Conservation (phyloP, 1,140 invertebrate genomes). For the Drosophila takahashii region DNA sequence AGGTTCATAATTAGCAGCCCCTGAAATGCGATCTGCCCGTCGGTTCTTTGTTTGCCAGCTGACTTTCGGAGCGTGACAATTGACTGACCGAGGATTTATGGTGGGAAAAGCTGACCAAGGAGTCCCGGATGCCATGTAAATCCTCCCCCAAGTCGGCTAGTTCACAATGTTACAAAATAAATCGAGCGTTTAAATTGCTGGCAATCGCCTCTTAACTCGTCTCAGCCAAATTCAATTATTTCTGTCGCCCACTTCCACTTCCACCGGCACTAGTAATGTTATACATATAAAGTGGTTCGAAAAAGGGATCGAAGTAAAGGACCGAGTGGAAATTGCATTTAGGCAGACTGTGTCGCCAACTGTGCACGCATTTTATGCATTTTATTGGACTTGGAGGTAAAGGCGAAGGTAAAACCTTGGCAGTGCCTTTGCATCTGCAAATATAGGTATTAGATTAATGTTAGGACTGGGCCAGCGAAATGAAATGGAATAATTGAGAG, state of each 20-base stretch:
- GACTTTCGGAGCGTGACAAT: slow-evolving; percentile 49
- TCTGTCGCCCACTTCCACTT: slow-evolving; percentile 48
- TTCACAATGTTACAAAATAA: slow-evolving; percentile 70
- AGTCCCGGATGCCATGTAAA: slow-evolving; percentile 9
- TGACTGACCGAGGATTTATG: slow-evolving; percentile 57
- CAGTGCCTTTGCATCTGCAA: slow-evolving; percentile 16
- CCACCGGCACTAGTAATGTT: slow-evolving; percentile 37
- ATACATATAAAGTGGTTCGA: slow-evolving; percentile 37
- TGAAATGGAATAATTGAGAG: slow-evolving; percentile 42
- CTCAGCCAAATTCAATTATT: slow-evolving; percentile 75
- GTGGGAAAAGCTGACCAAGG: slow-evolving; percentile 9
- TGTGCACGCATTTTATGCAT: slow-evolving; percentile 77
- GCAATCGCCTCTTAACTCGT: slow-evolving; percentile 74
- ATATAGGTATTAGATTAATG: slow-evolving; percentile 44
- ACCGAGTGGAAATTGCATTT: slow-evolving; percentile 69
- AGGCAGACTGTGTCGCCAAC: slow-evolving; percentile 66
- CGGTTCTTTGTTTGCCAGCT: not conserved
- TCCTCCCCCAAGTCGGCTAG: not conserved
- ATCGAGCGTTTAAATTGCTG: slow-evolving; percentile 63
- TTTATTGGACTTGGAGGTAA: slow-evolving; percentile 14
- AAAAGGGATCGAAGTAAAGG: not conserved
- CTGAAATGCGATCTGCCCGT: slow-evolving; percentile 17
- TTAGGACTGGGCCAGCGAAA: slow-evolving; percentile 25
- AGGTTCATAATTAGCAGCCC: slow-evolving; percentile 63
- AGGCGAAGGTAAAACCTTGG: slow-evolving; percentile 9